Conservation (phyloP, 2,797 vertebrate genomes). For the Coracias cyanogaster region DNA sequence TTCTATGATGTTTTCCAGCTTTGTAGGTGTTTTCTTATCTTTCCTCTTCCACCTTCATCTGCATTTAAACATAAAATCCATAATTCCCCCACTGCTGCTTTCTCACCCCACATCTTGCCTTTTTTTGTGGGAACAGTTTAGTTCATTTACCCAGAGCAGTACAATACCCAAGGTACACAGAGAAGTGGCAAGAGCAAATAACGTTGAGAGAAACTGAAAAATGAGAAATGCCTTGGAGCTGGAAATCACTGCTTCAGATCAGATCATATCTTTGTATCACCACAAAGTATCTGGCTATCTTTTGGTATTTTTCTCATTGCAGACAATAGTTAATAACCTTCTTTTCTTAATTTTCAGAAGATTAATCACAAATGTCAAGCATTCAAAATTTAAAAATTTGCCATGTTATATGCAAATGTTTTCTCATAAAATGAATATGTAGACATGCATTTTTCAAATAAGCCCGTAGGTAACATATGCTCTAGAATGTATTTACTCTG, state of each 20-base stretch:
- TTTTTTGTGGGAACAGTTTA: background rate
- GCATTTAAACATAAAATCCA: background rate
- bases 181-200: background rate
- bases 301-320: background rate
- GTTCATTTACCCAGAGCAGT: background rate
- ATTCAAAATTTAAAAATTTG: background rate
- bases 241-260: background rate
- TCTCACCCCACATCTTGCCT: background rate
- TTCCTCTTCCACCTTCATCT: background rate
- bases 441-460: background rate
- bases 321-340: background rate
- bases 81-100: background rate
- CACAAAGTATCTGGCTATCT: background rate
- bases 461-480: background rate
- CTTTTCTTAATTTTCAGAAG: background rate
- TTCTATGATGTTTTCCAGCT: background rate
- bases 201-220: background rate
- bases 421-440: background rate
- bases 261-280: background rate
- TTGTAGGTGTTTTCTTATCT: background rate
- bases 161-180: background rate
- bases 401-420: background rate
- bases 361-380: background rate
- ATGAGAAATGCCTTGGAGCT: background rate
- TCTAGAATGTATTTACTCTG: background rate